Evolutionary conservation across 2,888 invertebrate genomes (phyloP), one percentile per base, ranked within the genome.

Genomic region (Melitaea athalia): DNA sequence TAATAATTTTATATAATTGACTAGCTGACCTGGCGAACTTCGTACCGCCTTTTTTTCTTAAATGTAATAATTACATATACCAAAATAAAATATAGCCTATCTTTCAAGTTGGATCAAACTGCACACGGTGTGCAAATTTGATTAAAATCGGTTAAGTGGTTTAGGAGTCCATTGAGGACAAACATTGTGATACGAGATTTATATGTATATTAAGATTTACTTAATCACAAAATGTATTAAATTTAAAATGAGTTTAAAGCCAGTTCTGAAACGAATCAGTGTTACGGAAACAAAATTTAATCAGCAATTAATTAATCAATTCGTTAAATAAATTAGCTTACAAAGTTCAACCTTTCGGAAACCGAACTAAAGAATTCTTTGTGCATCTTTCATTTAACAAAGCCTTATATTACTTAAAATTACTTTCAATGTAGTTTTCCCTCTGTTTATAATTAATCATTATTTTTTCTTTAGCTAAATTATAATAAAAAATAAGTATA

Each of bases 241-340:
- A 49, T 49, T 49, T n/a, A 49, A 49, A 49, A 49, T 4, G 47
- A 49, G n/a, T 49, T 49, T 11, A 45, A n/a, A 14, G 47, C 47
- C 14, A n/a, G 14, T 49, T 49, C n/a, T 49, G 47, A 49, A 49
- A 49, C n/a, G 47, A 49, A 49, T 49, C 47, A 49, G 47, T 49
- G 47, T 49, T 49, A n/a, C 47, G 47, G 47, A 49, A 49, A 49
- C 47, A 38, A 38, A 38, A 7, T 38, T 49, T 49, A 49, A 49
- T 49, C 47, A 49, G 47, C 47, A 49, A 49, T 49, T 49, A 49
- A 49, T 49, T n/a, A n/a, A n/a, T 4, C 47, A n/a, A 49, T 49
- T 49, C 47, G 14, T 49, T 49, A 49, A 24, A 49, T 49, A n/a
- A 49, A 49, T n/a, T 49, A 49, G n/a, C n/a, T 49, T 49, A 5